Conservation (phyloP, 2,797 vertebrate species). For the Rhabdophis nuchalis region DNA sequence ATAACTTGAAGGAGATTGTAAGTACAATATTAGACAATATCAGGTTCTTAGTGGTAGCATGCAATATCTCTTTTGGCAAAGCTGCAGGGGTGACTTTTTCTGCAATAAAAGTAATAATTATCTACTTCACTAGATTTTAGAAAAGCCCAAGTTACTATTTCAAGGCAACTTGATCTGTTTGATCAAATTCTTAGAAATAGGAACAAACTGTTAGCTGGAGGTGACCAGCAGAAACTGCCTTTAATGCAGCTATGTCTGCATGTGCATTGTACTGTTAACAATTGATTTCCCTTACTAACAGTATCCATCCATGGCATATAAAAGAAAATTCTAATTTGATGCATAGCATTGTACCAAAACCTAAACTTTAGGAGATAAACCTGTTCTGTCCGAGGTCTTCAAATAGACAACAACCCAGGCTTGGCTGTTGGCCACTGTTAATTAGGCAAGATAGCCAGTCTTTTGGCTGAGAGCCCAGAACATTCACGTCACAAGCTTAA, state of each 20-base stretch:
- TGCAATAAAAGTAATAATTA: not conserved
- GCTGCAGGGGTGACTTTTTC: not conserved
- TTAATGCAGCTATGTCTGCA: not conserved
- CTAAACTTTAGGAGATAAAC: not conserved
- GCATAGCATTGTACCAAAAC: not conserved
- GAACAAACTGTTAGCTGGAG: not conserved
- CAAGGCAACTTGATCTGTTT: not conserved
- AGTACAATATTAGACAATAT: not conserved
- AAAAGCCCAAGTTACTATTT: not conserved
- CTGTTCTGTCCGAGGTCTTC: too few relatives aligned
- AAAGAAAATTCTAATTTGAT: not conserved
- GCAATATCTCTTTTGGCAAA: not conserved
- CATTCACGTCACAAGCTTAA: too few relatives aligned
- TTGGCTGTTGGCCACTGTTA: too few relatives aligned
- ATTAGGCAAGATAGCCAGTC: too few relatives aligned
- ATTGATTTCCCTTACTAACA: not conserved
- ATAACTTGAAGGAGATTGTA: not conserved
- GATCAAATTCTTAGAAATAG: not conserved
- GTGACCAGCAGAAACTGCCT: not conserved
- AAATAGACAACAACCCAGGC: too few relatives aligned
- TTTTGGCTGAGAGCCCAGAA: too few relatives aligned
- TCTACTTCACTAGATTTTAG: not conserved
- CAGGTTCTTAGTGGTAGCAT: not conserved
- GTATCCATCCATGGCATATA: not conserved
- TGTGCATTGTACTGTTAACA: not conserved